Conservation (phyloP, 37 sponge, comb jelly and placozoan species). For the Petrosia ficiformis region DNA sequence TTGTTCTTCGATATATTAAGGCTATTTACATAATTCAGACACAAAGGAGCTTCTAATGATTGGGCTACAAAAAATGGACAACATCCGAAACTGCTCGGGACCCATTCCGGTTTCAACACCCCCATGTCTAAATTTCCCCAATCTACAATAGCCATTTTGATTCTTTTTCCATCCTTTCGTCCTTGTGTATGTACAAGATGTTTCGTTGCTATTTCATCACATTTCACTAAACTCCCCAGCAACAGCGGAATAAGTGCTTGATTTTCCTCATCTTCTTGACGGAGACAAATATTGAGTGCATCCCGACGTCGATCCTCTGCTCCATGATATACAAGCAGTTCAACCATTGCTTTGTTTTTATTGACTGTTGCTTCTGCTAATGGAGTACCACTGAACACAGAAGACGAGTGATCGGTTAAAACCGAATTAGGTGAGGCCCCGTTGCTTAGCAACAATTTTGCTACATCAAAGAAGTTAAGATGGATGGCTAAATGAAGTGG, state of each 20-base stretch:
- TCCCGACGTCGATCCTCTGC: constrained; percentile 54
- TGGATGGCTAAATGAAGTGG: constrained; percentile 63
- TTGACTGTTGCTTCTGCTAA: constrained; percentile 46
- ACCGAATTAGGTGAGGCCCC: constrained; percentile 45
- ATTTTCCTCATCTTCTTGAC: background rate
- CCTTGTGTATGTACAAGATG: background rate
- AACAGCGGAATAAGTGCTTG: constrained; percentile 12
- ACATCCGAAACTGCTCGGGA: constrained; percentile 10
- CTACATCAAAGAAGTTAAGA: constrained; percentile 2
- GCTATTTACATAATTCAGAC: constrained; percentile 34
- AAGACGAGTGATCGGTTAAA: background rate
- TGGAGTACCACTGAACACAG: constrained; percentile 19
- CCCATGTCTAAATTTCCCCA: constrained; percentile 19
- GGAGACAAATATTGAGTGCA: constrained; percentile 50
- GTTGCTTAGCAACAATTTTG: constrained; percentile 24
- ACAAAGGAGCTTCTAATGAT: background rate
- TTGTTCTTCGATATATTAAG: constrained; percentile 45
- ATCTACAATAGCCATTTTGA: constrained; percentile 30
- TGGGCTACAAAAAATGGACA: constrained; percentile 19
- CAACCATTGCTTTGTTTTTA: constrained; percentile 16
- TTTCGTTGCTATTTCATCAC: constrained; percentile 29
- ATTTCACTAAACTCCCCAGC: constrained; percentile 35
- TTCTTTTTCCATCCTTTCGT: background rate
- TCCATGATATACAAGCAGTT: constrained; percentile 31
- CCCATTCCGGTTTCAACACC: constrained; percentile 40